Evolutionary conservation across 1,140 invertebrate genomes (phyloP), one percentile per base, ranked within the genome.

Genomic region (Hesperophylax magnus): DNA sequence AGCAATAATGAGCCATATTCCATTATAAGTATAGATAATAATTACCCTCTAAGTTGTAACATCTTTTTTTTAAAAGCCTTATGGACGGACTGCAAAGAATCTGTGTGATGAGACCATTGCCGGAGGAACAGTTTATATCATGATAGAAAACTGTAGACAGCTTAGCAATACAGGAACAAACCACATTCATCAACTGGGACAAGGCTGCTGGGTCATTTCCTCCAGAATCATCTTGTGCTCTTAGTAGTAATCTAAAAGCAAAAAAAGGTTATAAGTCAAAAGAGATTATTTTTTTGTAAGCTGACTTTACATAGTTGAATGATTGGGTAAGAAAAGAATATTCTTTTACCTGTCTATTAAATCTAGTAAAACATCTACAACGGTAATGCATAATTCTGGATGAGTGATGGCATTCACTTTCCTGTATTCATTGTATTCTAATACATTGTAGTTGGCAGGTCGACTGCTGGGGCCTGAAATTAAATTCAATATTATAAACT

Each of bases 311-410:
- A 47, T 47, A 47, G 11, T 47, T 47, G 39, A 47, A 47, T 11
- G 39, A 39, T 11, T 47, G 39, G 1, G 11, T 14, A 1, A 47
- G 8, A 47, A 47, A 11, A 11, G 39, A 47, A 47, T 14, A 9
- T 47, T 34, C 3, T 53, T 15, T 92, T 84, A 91, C 91, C 89
- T 89, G 85, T 93, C 87, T 27, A 91, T 91, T 54, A 92, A 91
- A 83, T 92, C 90, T 74, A 92, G 91, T 20, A 94, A 87, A 27
- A 94, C 88, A 79, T 93, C 91, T 20, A 93, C 88, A 20, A 92
- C 91, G 24, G 93, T 87, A 75, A 91, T 88, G 81, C 92, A 93
- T 5, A 94, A 86, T 58, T 92, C 91, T 9, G 92, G 92, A 86
- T 93, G 90, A 11, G 91, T 90, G 77, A 90, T 84, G 67, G 86